Conservation (phyloP, 2,113 vertebrate species). For the Lagenorhynchus albirostris region DNA sequence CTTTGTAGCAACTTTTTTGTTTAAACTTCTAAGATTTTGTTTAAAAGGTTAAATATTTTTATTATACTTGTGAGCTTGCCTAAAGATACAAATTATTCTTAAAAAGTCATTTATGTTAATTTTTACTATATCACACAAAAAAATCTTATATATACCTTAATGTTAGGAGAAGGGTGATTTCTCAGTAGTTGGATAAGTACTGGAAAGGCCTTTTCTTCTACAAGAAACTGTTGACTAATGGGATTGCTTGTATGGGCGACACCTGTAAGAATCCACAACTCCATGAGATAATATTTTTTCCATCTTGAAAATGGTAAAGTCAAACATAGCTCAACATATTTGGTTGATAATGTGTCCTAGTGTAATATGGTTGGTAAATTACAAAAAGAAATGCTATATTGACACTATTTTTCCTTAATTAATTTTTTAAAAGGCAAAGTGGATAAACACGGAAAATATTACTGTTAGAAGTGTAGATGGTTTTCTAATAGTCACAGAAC, state of each 20-base stretch:
- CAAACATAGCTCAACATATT: not conserved
- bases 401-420: not conserved
- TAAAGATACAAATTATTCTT: conserved; percentile 18
- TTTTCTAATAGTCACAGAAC: not conserved
- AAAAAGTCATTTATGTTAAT: not conserved
- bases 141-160: conserved; percentile 76
- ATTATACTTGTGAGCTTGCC: not conserved
- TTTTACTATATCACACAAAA: not conserved
- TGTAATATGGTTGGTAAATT: not conserved
- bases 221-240: conserved; percentile 78
- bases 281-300: not conserved
- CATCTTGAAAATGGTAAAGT: not conserved
- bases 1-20: not conserved
- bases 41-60: conserved; percentile 8
- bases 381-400: not conserved
- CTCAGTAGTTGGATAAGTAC: conserved; percentile 81
- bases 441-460: not conserved
- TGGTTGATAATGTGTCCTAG: not conserved
- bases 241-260: conserved; percentile 82
- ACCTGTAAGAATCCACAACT: conserved; percentile 72
- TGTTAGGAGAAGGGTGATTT: conserved; percentile 74
- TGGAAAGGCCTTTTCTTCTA: conserved; percentile 81
- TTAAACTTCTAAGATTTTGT: not conserved
- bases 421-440: not conserved
- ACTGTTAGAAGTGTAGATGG: not conserved